A percentile compares a stretch with the other conserved stretches of the same genome.
These are phyloP conservation scores for Calephelis perditalis DNA, from an alignment of 2,888 invertebrate genomes.

Conservation along the genomic window DNA sequence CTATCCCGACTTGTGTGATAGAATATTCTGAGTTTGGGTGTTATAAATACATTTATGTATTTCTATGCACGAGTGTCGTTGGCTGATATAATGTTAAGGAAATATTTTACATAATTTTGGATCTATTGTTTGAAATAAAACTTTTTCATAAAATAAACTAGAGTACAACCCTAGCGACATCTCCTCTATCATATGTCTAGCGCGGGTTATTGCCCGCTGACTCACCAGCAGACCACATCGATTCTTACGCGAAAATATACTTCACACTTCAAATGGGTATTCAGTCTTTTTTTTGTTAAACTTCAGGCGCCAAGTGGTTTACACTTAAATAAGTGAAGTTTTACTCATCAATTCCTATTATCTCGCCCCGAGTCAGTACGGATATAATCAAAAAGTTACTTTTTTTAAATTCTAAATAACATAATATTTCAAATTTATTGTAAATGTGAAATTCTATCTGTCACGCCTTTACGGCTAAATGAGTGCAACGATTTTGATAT, in stretches of 20 bases:
- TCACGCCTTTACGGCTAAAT: too few relatives aligned
- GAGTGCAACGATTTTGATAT: too few relatives aligned
- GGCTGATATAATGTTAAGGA: slow-evolving; percentile 11
- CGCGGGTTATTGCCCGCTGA: slow-evolving; percentile 31
- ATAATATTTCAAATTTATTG: too few relatives aligned
- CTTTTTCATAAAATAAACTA: slow-evolving; percentile 33
- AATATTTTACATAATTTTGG: too few relatives aligned
- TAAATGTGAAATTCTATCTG: too few relatives aligned
- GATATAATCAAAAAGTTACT: too few relatives aligned
- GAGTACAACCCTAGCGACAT: not conserved
- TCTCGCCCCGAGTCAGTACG: too few relatives aligned
- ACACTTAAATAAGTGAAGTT: not conserved
- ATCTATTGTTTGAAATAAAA: slow-evolving; percentile 26
- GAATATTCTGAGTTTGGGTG: too few relatives aligned
- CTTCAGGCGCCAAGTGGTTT: slow-evolving; percentile 6
- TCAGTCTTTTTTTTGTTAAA: not conserved
- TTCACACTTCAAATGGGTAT: slow-evolving; percentile 12
- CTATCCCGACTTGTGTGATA: too few relatives aligned
- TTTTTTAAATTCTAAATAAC: too few relatives aligned
- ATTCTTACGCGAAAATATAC: slow-evolving; percentile 25
- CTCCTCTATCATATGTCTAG: slow-evolving; percentile 18
- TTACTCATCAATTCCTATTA: not conserved
- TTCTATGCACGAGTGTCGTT: too few relatives aligned
- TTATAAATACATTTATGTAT: too few relatives aligned
- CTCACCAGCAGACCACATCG: slow-evolving; percentile 25